Evolutionary conservation across 2,888 invertebrate genomes (phyloP).

Genomic region (Auanema sp.): DNA sequence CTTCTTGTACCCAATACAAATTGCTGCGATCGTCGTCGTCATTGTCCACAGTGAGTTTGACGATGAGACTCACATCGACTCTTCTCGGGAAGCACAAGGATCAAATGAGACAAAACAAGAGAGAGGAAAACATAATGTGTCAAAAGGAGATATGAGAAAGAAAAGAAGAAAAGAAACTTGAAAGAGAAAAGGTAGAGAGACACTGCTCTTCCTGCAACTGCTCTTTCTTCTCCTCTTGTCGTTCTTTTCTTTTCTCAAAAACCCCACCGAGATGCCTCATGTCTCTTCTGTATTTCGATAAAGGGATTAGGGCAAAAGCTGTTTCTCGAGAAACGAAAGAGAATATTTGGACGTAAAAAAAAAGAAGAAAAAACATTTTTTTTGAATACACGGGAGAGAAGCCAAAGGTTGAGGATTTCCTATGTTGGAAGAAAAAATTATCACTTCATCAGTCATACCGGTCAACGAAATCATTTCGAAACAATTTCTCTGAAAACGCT

Average conservation of each 20-base stretch:
- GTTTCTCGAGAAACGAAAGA: constrained; percentile 2
- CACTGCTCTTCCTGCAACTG: background rate
- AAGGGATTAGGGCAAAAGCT: background rate
- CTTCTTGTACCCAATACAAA: too few species aligned
- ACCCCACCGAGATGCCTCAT: too few species aligned
- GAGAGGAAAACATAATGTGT: background rate
- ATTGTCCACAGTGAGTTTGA: background rate
- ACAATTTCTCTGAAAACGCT: background rate
- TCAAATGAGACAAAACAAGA: too few species aligned
- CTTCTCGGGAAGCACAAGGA: background rate
- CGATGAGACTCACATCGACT: constrained; percentile 2
- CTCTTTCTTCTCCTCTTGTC: too few species aligned
- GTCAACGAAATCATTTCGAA: background rate
- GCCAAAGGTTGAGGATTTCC: too few species aligned
- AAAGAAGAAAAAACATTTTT: background rate
- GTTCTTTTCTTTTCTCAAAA: too few species aligned
- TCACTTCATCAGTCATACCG: too few species aligned
- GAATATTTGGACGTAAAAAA: background rate
- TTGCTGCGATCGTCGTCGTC: too few species aligned
- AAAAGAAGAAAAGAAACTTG: constrained; percentile 1
- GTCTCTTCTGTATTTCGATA: background rate
- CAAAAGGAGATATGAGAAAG: constrained; percentile 1
- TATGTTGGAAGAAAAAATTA: too few species aligned
- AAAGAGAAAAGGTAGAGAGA: constrained; percentile 2
- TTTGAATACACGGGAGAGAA: too few species aligned